phyloP scores from a whole-genome alignment of 2,888 invertebrate genomes.

The Amblyteles armatorius region DNA sequence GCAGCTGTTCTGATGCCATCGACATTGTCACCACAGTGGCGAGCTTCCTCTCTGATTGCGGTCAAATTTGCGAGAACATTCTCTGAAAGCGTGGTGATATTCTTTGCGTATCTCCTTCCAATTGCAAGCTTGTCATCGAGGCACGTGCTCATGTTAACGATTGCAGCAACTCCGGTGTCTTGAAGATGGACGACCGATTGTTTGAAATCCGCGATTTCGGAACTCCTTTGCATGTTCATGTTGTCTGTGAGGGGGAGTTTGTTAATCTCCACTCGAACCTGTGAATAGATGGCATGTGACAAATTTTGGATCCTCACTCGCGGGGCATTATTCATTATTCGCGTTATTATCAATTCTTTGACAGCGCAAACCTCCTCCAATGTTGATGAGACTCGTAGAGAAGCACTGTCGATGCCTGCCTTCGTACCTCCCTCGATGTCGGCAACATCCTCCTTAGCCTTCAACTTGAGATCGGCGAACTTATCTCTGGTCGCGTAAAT shows the following conservation, averaged over 20 bases:
- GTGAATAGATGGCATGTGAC: background rate
- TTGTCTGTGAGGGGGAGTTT: conserved; percentile 16
- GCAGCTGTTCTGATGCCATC: conserved; percentile 1
- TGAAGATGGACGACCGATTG: background rate
- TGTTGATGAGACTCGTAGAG: background rate
- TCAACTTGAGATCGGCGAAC: background rate
- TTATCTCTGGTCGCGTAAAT: background rate
- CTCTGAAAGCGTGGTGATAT: too few species aligned
- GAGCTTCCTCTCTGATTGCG: too few species aligned
- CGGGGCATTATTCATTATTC: background rate
- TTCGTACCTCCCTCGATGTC: background rate
- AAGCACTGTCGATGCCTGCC: too few species aligned
- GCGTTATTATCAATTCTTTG: background rate
- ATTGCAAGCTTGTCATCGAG: too few species aligned
- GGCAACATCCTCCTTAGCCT: background rate
- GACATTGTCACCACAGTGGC: too few species aligned
- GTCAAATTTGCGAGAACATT: too few species aligned
- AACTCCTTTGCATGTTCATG: too few species aligned
- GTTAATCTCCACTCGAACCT: conserved; percentile 10
- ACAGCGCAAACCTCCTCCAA: background rate
- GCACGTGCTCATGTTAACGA: too few species aligned
- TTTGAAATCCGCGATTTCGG: conserved; percentile 35
- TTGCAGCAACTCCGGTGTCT: too few species aligned
- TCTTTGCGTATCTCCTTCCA: too few species aligned
- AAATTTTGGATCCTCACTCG: too few species aligned